Conservation (phyloP, 1,140 invertebrate species). For the Solen grandis region DNA sequence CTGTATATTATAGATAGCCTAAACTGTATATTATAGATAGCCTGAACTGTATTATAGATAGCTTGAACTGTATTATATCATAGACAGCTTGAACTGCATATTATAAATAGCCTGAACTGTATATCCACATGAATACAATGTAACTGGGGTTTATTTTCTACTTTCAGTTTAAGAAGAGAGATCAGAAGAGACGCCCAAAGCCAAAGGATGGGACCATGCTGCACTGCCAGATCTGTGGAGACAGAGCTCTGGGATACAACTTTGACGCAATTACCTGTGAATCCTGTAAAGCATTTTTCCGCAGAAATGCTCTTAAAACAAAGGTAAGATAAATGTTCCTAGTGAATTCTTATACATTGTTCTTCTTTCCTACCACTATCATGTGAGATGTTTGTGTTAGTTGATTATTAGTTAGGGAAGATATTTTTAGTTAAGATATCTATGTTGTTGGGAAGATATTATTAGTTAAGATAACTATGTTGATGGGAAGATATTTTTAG, state of each 20-base stretch:
- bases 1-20: too few species aligned
- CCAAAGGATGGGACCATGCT: constrained; percentile 74
- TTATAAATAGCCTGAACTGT: too few species aligned
- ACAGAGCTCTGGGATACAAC: constrained; percentile 96
- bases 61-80: too few species aligned
- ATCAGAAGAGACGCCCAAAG: constrained; percentile 76
- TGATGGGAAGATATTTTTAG: too few species aligned
- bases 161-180: constrained; percentile 62
- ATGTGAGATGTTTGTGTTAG: constrained; percentile 5
- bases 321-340: constrained; percentile 86
- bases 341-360: constrained; percentile 1
- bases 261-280: constrained; percentile 99
- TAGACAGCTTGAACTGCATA: too few species aligned
- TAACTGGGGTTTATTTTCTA: background rate
- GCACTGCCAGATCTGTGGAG: constrained; percentile 88
- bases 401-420: constrained; percentile 4
- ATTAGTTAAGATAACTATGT: too few species aligned
- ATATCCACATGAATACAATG: too few species aligned
- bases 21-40: too few species aligned
- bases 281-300: constrained; percentile 98
- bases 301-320: constrained; percentile 94
- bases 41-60: too few species aligned
- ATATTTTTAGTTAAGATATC: too few species aligned
- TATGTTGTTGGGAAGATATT: too few species aligned
- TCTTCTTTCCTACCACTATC: background rate